Evolutionary conservation across 1,140 invertebrate species (phyloP).

Genomic region (Teleopsis dalmanni): DNA sequence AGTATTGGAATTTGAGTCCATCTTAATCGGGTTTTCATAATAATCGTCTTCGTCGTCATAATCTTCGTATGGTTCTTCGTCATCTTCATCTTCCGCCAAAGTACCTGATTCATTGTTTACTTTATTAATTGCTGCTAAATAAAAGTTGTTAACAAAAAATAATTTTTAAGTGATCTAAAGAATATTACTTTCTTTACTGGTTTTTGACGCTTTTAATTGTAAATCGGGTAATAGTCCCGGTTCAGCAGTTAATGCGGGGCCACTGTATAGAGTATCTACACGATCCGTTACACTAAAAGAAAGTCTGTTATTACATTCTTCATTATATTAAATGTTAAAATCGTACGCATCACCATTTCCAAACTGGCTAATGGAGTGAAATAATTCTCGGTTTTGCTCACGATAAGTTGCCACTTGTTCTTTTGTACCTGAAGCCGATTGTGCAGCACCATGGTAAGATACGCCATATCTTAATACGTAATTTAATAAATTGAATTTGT

Average conservation of each 20-base stretch:
- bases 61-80: constrained; percentile 47
- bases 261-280: constrained; percentile 33
- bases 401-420: constrained; percentile 46
- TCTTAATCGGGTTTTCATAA: no score
- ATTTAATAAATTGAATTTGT: background rate
- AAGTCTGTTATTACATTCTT: background rate
- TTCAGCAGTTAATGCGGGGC: constrained; percentile 24
- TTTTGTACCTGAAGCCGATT: constrained; percentile 65
- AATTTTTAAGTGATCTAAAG: background rate
- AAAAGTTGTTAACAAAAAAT: background rate
- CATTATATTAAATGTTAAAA: background rate
- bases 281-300: constrained; percentile 35
- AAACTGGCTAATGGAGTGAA: constrained; percentile 43
- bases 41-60: constrained; percentile 47
- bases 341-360: constrained; percentile 32
- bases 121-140: constrained; percentile 17
- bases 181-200: constrained; percentile 21
- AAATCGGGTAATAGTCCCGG: constrained; percentile 36
- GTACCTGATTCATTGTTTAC: constrained; percentile 14
- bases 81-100: constrained; percentile 44
- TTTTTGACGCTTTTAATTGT: constrained; percentile 30
- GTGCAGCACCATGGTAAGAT: constrained; percentile 70
- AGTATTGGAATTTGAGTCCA: constrained; percentile 7
- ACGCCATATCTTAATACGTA: constrained; percentile 55
- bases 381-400: constrained; percentile 42